phyloP scores from a whole-genome alignment of 2,113 vertebrate species.

The Leiothrix lutea region DNA sequence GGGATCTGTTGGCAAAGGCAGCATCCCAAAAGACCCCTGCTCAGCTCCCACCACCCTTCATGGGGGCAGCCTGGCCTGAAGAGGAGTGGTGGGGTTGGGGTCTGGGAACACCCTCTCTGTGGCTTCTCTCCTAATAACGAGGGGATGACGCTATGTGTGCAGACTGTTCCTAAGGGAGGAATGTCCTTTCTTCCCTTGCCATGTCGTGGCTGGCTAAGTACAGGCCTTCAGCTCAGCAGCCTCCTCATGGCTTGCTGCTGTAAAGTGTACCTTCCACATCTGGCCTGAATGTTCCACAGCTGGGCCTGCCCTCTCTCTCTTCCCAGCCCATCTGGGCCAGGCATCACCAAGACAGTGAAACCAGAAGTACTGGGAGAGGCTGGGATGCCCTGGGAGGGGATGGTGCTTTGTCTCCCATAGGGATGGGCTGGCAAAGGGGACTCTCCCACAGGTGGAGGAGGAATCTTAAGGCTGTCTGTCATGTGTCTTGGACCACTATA shows the following conservation, averaged over 20 bases:
- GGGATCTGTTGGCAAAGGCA: neutral
- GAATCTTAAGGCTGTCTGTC: neutral
- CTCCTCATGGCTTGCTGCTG: neutral
- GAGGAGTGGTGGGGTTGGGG: neutral
- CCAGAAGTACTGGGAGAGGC: neutral
- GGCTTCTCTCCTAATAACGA: slow-evolving; percentile 36
- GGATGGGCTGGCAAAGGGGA: neutral
- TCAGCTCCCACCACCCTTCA: neutral
- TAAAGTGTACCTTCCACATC: slow-evolving; percentile 28
- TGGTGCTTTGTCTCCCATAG: neutral
- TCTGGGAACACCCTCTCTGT: slow-evolving; percentile 51
- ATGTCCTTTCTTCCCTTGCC: slow-evolving; percentile 63
- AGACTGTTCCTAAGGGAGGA: slow-evolving; percentile 19
- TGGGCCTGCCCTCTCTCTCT: neutral
- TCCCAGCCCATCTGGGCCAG: neutral
- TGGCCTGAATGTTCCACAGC: neutral
- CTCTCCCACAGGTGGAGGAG: neutral
- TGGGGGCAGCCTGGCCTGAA: neutral
- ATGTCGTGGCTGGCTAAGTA: neutral
- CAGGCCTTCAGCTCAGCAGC: slow-evolving; percentile 11
- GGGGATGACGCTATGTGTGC: neutral
- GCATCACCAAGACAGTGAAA: neutral
- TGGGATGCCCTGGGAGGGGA: neutral
- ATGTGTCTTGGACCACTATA: neutral
- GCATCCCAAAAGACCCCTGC: neutral